Base-by-base conservation (phyloP, 2,113 vertebrate species). In the Etheostoma cragini region DNA sequence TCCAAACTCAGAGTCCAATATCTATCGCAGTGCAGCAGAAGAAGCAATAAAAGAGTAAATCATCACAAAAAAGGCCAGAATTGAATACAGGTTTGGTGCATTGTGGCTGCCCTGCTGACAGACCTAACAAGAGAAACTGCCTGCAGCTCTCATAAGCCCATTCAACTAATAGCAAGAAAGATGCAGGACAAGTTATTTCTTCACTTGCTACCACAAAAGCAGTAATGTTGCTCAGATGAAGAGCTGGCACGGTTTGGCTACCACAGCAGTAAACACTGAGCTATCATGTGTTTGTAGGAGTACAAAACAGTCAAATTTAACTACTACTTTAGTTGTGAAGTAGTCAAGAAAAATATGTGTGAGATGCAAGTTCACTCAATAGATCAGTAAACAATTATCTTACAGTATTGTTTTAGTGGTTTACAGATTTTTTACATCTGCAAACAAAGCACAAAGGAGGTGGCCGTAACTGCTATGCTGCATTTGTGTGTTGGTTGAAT, bases 111-210 rank as follows among this genome's bases (percentile, higher is more conserved):
- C 16, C 53, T 63, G 54, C 58, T 79, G 38, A 65, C 47, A 1
- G 21, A 71, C 16, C 57, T 4, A 16, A 53, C 53, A 65, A 33
- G 57, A 49, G 1, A 21, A 67, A 22, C 47, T 26, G 65, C 64
- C 26, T 52, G 15, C 22, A 57, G n/a, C 64, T 45, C 24, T 21
- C 6, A 72, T 60, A 68, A 26, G 56, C 0, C 45, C 30, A 52
- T 63, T 58, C 22, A 56, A 38, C 50, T 82, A 38, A 82, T 61
- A 49, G 21, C 52, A 30, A 42, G 10, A 69, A 70, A 64, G 30
- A 77, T 81, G 46, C 53, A 56, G n/a, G 24, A 50, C 58, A n/a
- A 56, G 73, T 30, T 11, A 26, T 76, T 72, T 77, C 17, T 26
- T 58, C 68, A 57, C 42, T 35, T 63, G 73, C 62, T 26, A 33